Percentiles rank a stretch among this genome's conserved stretches.
These are phyloP conservation scores for Stenurella melanura DNA, from an alignment of 2,888 invertebrate species.

Conservation along the genomic window DNA sequence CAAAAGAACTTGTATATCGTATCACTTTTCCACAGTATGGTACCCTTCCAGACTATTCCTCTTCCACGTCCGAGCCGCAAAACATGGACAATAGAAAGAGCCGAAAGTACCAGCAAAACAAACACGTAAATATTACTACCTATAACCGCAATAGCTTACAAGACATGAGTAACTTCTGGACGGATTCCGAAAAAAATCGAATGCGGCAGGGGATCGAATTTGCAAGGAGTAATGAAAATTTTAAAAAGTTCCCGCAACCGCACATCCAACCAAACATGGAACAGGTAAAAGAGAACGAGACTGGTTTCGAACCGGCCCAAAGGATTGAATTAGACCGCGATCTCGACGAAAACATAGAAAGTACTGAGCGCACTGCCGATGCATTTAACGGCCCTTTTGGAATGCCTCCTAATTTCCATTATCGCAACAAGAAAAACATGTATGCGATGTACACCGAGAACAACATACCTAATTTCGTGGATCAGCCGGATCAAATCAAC, in stretches of 20 bases:
- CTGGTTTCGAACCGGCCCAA: conserved; percentile 38
- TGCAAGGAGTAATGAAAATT: conserved; percentile 43
- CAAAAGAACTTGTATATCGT: conserved; percentile 42
- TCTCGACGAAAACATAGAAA: neutral
- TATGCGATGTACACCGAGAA: neutral
- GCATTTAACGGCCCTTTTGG: neutral
- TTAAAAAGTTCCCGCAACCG: conserved; percentile 19
- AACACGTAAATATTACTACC: neutral
- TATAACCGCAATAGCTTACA: conserved; percentile 50
- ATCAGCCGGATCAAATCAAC: neutral
- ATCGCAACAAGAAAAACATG: neutral
- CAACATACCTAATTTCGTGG: neutral
- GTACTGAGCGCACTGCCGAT: neutral
- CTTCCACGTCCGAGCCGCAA: neutral
- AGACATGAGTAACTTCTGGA: conserved; percentile 56
- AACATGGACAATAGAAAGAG: neutral
- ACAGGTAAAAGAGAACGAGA: conserved; percentile 25
- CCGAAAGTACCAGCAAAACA: neutral
- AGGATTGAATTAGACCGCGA: conserved; percentile 32
- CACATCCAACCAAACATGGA: neutral
- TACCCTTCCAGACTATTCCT: neutral
- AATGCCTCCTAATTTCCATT: too few relatives aligned
- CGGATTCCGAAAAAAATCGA: conserved; percentile 49
- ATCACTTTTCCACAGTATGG: conserved; percentile 43
- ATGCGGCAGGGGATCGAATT: conserved; percentile 51